Evolutionary conservation across 1,140 invertebrate genomes (phyloP), one percentile per base, ranked within the genome.

Genomic region (Lordiphosa mommai): DNA sequence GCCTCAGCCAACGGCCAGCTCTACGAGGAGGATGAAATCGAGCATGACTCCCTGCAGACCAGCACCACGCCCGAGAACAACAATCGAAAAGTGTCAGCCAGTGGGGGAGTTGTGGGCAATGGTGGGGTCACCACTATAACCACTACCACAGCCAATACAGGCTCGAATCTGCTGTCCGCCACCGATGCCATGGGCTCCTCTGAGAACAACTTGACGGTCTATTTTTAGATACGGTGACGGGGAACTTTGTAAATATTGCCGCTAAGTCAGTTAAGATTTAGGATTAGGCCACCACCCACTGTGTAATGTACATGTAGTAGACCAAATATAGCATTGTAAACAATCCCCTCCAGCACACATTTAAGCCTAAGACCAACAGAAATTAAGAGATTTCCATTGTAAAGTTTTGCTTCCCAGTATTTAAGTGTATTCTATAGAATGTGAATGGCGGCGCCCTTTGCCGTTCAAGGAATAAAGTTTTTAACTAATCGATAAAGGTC

Each of bases 141-240:
- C 4, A 74, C 77, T 9, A 55, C 52, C 16, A 68, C 57, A 27
- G 65, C 57, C 13, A 71, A 60, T 43, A 34, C 47, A 9, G 51
- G 37, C 9, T 77, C 87, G 2, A 88, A 88, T 65, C 60, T 88
- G 7, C 41, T 88, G 12, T 37, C 55, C 2, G 79, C 86, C 46
- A 73, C 87, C 14, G 87, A 88, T 61, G 70, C 74, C 44, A 87
- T 88, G 86, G 86, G 87, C 41, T 88, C 87, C 23, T 88, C 87
- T 32, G 87, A 88, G 58, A 88, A 88, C 70, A 88, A 88, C 59
- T 68, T 88, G 64, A 88, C 87, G 32, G 87, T 88, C 41, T 88
- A 88, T 51, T 86, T 85, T 29, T 85, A 80, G 53, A 16, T n/a
- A 40, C 33, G 50, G 27, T 30, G 9, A 3, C 20, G 23, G 10